A percentile compares a stretch with the other conserved stretches of the same genome.
Conservation (phyloP, 2,797 vertebrate species). For the Vipera ursinii region DNA sequence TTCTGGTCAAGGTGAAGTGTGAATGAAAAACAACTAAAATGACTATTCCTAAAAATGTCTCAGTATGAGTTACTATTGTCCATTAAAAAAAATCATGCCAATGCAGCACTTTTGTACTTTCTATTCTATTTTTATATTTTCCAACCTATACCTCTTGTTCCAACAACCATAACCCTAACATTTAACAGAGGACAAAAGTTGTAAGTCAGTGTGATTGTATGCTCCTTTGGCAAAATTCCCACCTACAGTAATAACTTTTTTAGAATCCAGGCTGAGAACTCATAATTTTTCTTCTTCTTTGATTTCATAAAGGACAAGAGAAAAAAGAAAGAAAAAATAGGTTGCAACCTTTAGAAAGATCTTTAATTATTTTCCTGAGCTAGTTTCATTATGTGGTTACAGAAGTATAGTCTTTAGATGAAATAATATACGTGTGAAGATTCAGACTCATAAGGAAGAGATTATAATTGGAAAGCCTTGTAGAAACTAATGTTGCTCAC, state of each 20-base stretch:
- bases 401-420: constrained; percentile 54
- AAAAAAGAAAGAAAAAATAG: constrained; percentile 35
- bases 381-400: constrained; percentile 58
- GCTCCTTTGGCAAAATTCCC: constrained; percentile 34
- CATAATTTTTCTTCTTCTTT: constrained; percentile 40
- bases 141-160: constrained; percentile 10
- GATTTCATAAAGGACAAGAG: constrained; percentile 1
- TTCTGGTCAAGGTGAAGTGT: neutral
- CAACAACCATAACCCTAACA: constrained; percentile 10
- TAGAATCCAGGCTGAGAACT: neutral
- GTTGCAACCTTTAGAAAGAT: constrained; percentile 61
- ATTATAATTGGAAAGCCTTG: constrained; percentile 21
- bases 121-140: fast-evolving
- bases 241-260: neutral
- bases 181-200: neutral
- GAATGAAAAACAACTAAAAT: neutral
- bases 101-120: neutral
- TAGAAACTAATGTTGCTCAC: constrained; percentile 6
- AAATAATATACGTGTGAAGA: constrained; percentile 21
- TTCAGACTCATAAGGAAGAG: constrained; percentile 27
- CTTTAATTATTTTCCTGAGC: constrained; percentile 77
- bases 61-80: neutral
- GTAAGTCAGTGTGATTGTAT: neutral
- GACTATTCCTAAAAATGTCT: neutral
- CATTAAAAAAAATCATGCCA: neutral